Conservation (phyloP, 2,797 vertebrate genomes). For the Tapera naevia region DNA sequence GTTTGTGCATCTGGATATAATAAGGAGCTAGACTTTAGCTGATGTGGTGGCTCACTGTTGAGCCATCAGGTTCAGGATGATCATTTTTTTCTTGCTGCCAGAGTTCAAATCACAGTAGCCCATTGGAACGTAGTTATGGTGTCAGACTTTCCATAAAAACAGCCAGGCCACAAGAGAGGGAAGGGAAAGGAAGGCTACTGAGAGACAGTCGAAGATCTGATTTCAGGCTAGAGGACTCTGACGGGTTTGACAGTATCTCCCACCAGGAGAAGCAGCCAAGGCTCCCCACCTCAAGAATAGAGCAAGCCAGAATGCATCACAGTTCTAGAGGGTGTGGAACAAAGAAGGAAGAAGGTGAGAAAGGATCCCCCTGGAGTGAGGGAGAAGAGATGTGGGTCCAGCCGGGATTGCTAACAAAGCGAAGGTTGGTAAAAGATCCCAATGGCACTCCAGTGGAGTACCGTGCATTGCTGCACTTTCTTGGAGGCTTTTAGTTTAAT, state of each 20-base stretch:
- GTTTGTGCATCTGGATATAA: constrained; percentile 68
- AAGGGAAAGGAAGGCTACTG: not conserved
- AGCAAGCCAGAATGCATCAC: not conserved
- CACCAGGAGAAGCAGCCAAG: not conserved
- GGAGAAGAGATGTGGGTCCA: not conserved
- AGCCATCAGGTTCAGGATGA: not conserved
- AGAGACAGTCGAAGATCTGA: not conserved
- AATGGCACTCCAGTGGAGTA: not conserved
- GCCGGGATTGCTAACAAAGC: not conserved
- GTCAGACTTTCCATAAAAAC: not conserved
- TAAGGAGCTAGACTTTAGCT: constrained; percentile 35
- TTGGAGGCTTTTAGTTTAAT: not conserved
- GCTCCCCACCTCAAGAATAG: not conserved
- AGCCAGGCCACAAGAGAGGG: not conserved
- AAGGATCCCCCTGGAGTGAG: too few relatives aligned
- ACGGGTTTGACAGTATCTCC: not conserved
- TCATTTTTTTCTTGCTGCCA: not conserved
- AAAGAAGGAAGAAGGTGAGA: not conserved
- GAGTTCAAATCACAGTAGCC: constrained; percentile 25
- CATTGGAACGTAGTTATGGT: not conserved
- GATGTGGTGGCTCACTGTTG: constrained; percentile 13
- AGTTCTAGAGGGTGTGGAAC: not conserved
- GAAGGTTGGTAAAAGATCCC: not conserved
- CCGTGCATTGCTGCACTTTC: not conserved
- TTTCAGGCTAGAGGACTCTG: not conserved